These are phyloP conservation scores for Trypoxylus dichotomus DNA, from an alignment of 1,140 invertebrate genomes.

Conservation along the genomic window DNA sequence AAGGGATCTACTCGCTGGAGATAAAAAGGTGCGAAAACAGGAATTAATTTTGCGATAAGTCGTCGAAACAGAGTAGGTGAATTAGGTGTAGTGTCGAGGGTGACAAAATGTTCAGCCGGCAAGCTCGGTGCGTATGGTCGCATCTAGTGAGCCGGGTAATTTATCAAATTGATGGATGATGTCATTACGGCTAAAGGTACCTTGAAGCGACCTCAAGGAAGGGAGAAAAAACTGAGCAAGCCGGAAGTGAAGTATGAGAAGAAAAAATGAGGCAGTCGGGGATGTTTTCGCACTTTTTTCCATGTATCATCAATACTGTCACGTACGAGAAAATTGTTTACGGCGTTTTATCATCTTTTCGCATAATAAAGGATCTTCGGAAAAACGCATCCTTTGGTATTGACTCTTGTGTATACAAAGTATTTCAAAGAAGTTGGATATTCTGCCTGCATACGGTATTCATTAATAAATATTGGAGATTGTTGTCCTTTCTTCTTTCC, in stretches of 20 bases:
- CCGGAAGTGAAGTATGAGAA: background rate
- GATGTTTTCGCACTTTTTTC: constrained; percentile 8
- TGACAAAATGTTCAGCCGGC: constrained; percentile 11
- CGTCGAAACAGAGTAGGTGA: constrained; percentile 15
- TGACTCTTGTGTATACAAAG: too few species aligned
- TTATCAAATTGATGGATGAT: constrained; percentile 24
- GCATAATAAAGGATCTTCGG: too few species aligned
- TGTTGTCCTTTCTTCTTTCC: too few species aligned
- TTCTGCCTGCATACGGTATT: too few species aligned
- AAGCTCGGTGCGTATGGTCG: constrained; percentile 5
- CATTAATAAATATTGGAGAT: too few species aligned
- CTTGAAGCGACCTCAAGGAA: background rate
- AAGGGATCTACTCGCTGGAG: background rate
- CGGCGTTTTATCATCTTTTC: background rate
- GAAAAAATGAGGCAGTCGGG: background rate
- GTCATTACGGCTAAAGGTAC: constrained; percentile 18
- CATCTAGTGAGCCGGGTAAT: background rate
- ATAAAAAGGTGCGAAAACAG: background rate
- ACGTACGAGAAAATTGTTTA: background rate
- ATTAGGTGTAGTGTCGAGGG: constrained; percentile 16
- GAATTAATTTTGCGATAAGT: constrained; percentile 7
- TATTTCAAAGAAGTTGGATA: too few species aligned
- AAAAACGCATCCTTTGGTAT: too few species aligned
- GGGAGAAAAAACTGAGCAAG: background rate
- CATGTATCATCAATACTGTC: constrained; percentile 7